These are phyloP conservation scores for Pocillopora damicornis DNA, from an alignment of 64 coral and sea anemone species.

Conservation along the genomic window DNA sequence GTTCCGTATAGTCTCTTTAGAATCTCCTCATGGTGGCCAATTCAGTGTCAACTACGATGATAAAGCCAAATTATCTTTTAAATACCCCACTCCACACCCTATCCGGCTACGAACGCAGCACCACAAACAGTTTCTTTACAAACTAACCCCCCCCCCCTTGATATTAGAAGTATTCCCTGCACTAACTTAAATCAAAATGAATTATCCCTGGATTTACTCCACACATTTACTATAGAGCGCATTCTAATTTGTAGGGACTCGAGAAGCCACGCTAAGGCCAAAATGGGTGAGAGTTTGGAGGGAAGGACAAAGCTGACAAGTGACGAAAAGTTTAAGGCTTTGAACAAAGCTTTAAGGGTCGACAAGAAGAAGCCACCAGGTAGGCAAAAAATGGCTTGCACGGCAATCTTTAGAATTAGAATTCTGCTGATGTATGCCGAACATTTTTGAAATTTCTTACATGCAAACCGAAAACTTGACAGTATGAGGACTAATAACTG, in stretches of 20 bases:
- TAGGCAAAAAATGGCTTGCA: background rate
- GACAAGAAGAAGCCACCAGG: constrained; percentile 41
- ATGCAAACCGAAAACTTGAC: no score
- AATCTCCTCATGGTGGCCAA: no score
- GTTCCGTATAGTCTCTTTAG: no score
- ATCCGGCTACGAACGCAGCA: no score
- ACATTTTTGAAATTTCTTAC: no score
- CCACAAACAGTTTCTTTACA: no score
- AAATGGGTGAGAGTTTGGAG: constrained; percentile 9
- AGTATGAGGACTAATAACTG: no score
- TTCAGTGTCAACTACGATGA: no score
- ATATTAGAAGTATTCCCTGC: no score
- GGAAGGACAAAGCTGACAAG: constrained; percentile 17
- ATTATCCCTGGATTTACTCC: no score
- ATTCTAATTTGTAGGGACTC: background rate
- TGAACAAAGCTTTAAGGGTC: constrained; percentile 28
- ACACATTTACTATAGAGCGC: background rate
- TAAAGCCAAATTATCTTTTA: no score
- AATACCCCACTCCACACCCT: background rate
- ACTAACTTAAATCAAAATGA: background rate
- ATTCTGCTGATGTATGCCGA: background rate
- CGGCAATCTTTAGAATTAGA: background rate
- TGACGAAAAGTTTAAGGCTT: constrained; percentile 29
- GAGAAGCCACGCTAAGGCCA: background rate
- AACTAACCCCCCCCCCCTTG: no score